These are phyloP conservation scores for Lobophora halterata DNA, from an alignment of 2,888 invertebrate species.

Conservation along the genomic window DNA sequence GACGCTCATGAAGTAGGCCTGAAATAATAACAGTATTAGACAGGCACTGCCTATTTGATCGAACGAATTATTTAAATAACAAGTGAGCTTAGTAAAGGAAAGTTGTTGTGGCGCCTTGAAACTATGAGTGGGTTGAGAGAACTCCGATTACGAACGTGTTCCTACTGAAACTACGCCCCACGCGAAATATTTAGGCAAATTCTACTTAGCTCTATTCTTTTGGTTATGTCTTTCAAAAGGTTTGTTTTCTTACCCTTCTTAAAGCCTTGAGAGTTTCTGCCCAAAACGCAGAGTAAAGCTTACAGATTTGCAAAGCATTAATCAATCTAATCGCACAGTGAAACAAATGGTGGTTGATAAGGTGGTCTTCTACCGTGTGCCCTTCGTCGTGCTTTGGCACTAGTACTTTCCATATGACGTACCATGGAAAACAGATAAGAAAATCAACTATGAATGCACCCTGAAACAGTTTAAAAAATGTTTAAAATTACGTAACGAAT, in stretches of 20 bases:
- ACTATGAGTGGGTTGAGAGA: no score
- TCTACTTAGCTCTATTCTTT: no score
- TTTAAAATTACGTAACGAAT: no score
- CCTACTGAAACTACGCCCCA: no score
- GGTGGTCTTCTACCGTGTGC: conserved; percentile 52
- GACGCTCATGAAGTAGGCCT: conserved; percentile 76
- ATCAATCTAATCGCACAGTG: conserved; percentile 65
- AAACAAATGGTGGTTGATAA: conserved; percentile 49
- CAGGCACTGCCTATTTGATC: no score
- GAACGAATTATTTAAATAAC: no score
- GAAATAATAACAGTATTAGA: conserved; percentile 38
- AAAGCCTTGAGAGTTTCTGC: conserved; percentile 68
- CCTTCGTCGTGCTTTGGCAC: conserved; percentile 59
- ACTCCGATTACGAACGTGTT: no score
- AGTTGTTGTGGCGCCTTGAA: no score
- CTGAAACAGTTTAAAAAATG: conserved; percentile 44
- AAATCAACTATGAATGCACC: conserved; percentile 68
- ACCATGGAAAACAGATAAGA: conserved; percentile 74
- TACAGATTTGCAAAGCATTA: conserved; percentile 69
- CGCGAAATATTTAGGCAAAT: neutral
- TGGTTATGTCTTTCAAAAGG: no score
- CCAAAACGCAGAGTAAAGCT: conserved; percentile 64
- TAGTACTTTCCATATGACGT: conserved; percentile 53
- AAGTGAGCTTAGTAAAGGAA: no score
- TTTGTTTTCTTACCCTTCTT: conserved; percentile 54